Conservation (phyloP, 1,140 invertebrate species). For the Trichoplusia ni region DNA sequence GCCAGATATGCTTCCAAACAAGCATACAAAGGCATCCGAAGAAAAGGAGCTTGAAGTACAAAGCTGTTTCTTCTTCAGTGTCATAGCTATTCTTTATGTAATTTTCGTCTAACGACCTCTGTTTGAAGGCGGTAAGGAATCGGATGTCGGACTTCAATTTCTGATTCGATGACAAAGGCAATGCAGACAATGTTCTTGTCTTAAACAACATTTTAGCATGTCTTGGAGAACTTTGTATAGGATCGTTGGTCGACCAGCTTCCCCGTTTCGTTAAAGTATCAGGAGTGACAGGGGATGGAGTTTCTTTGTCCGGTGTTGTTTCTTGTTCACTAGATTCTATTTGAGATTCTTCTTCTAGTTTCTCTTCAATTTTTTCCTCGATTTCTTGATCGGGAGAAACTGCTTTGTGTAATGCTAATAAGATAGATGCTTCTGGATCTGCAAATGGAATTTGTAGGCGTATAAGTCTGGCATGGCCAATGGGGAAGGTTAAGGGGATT, state of each 20-base stretch:
- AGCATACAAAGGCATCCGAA: constrained; percentile 78
- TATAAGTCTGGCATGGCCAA: no score
- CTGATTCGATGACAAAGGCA: constrained; percentile 67
- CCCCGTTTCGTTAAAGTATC: constrained; percentile 55
- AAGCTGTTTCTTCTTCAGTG: constrained; percentile 73
- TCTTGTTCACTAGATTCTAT: constrained; percentile 58
- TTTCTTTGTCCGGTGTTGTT: constrained; percentile 62
- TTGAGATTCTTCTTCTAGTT: constrained; percentile 42
- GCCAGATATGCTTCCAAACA: constrained; percentile 79
- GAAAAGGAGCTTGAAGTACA: constrained; percentile 77
- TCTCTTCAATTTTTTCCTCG: constrained; percentile 46
- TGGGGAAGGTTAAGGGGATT: no score
- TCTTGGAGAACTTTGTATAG: constrained; percentile 59
- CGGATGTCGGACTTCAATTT: constrained; percentile 69
- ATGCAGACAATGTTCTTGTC: constrained; percentile 74
- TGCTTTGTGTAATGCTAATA: constrained; percentile 56
- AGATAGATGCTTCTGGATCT: constrained; percentile 67
- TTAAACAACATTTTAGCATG: constrained; percentile 73
- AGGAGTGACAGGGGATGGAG: constrained; percentile 58
- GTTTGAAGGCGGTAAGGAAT: constrained; percentile 68
- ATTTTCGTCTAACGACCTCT: constrained; percentile 73
- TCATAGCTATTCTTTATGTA: constrained; percentile 70
- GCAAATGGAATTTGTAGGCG: constrained; percentile 25
- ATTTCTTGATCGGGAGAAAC: constrained; percentile 51
- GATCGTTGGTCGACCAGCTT: constrained; percentile 61